Base-by-base conservation (phyloP, 2,888 invertebrate genomes). In the Yponomeuta sedellus region DNA sequence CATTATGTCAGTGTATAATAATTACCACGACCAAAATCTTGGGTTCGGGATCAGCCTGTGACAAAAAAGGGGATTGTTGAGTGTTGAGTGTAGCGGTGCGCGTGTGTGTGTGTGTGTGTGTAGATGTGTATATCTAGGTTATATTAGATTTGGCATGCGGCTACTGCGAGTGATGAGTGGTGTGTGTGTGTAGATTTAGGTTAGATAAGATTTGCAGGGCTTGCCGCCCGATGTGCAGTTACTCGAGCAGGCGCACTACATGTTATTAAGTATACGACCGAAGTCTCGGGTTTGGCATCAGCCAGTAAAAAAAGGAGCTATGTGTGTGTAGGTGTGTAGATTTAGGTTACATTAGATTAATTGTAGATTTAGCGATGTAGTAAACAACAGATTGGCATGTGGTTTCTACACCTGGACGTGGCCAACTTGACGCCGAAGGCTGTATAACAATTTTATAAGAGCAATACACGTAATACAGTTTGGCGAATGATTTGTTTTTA, bases 391-490 rank as follows among this genome's bases (percentile, higher is more conserved):
- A n/a, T n/a, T 34, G 96, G 96, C 84, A 92, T 96, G 92, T 93
- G 95, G 44, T 91, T 96, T 70, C 85, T 96, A 79, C 94, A 95
- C 72, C 93, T 94, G 67, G 95, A 95, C 78, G 94, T 95, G 69
- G 94, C 95, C 66, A 93, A 94, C 74, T 85, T 96, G 73, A 94
- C 96, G 58, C 92, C 94, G 3, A 95, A 95, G 82, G 95, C 95
- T 19, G 93, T 95, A 40, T 94, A 95, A 25, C 93, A 94, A 75
- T 87, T 96, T 63, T 8, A n/a, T n/a, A n/a, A n/a, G n/a, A 34
- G 8, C 6, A 8, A 34, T 34, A 6, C n/a, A n/a, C n/a, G n/a
- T n/a, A n/a, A n/a, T n/a, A n/a, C n/a, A n/a, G n/a, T n/a, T n/a
- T n/a, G n/a, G n/a, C n/a, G n/a, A n/a, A n/a, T n/a, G n/a, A n/a